Base-by-base conservation (phyloP, 1,140 invertebrate species). In the Gryon sp. region DNA sequence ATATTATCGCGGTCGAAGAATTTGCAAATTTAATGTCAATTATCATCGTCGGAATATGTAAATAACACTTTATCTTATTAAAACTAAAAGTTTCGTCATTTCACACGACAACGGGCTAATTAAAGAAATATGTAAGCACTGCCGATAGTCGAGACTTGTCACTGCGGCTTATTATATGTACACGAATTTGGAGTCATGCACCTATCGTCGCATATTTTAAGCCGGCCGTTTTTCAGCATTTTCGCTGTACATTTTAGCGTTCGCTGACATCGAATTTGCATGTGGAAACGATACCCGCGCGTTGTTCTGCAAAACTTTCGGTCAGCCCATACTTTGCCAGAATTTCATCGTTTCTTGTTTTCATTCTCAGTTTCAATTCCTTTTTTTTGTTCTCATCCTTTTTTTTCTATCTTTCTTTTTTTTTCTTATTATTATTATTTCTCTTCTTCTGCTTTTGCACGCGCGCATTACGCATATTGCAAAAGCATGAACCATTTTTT, bases 181-280 rank as follows among this genome's bases (percentile, higher is more conserved):
- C 79, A 78, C 69, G 72, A 78, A 73, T 69, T 57, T 34, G 22
- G 63, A 73, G 68, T 63, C 62, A 59, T 73, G 80, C 81, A 87
- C 84, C 86, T 87, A 88, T 87, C 86, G 86, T 80, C 86, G 82
- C 84, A 86, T 86, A 85, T 88, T 87, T 86, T 85, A 87, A 88
- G 86, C 86, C 78, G 80, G 75, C 81, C 84, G 85, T 88, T 88
- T 88, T 87, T 88, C 86, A 88, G 86, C 83, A 88, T 88, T 88
- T 87, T 77, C 78, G 79, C 79, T 84, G 76, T 84, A 86, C 83
- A 68, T 86, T 82, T 69, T 70, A n/a, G n/a, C 73, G 73, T 76
- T 70, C 57, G 69, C 59, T 76, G 78, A 73, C 73, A 69, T 75
- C 68, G 73, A 79, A 79, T 79, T 79, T 79, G 77, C 72, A 76